Conservation (phyloP, 2,113 vertebrate genomes). For the Psittacula cyanocephala region DNA sequence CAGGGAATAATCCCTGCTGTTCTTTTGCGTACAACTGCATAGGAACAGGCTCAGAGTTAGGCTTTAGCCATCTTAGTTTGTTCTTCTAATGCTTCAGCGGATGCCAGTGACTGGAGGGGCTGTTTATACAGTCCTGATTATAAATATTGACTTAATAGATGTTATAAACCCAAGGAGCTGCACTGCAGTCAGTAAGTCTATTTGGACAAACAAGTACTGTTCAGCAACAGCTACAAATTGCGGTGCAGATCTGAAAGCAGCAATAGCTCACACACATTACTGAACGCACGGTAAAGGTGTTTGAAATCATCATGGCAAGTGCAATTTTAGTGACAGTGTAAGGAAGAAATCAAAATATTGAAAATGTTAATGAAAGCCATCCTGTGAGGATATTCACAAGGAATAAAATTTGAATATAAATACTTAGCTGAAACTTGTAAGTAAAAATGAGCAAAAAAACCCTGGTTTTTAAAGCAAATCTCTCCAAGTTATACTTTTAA, state of each 20-base stretch:
- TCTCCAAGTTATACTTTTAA: neutral
- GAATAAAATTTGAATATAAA: neutral
- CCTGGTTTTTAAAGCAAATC: neutral
- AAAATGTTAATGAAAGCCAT: neutral
- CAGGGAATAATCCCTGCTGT: neutral
- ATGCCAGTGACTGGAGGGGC: neutral
- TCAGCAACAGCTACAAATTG: neutral
- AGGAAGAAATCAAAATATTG: neutral
- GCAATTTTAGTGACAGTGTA: neutral
- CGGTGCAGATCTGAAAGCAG: neutral
- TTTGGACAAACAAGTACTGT: neutral
- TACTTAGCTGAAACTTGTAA: neutral
- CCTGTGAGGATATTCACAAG: neutral
- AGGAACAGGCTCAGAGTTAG: neutral
- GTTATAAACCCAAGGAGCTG: neutral
- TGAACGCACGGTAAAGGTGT: neutral
- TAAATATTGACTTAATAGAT: neutral
- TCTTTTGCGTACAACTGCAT: neutral
- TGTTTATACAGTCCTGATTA: neutral
- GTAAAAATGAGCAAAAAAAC: neutral
- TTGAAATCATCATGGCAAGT: neutral
- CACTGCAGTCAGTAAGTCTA: neutral
- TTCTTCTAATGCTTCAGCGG: neutral
- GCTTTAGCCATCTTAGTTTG: neutral
- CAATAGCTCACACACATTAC: fast-evolving